Conservation (phyloP, 2,888 invertebrate species). For the Isoperla grammatica region DNA sequence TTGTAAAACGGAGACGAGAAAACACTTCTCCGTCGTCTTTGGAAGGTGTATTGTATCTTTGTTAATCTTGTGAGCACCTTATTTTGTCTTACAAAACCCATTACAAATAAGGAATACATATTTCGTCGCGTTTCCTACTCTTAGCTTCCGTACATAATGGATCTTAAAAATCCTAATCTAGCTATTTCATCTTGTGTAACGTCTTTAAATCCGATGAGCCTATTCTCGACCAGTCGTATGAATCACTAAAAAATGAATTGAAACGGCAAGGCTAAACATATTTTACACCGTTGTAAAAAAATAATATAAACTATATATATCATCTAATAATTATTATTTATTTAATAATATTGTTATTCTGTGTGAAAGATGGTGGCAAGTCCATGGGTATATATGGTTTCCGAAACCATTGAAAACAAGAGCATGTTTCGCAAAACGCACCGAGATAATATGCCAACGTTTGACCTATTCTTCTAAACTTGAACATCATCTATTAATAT, state of each 20-base stretch:
- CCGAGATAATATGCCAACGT: slow-evolving; percentile 17
- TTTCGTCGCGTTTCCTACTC: too few species aligned
- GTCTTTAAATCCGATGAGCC: slow-evolving; percentile 22
- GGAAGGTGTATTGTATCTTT: neutral
- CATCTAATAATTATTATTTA: slow-evolving; percentile 18
- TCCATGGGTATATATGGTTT: slow-evolving; percentile 17
- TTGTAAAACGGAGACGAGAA: neutral
- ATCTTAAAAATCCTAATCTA: neutral
- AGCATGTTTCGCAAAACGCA: neutral
- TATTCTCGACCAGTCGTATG: too few species aligned
- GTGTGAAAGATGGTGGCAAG: slow-evolving; percentile 29
- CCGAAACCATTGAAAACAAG: neutral
- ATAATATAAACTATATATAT: slow-evolving; percentile 28
- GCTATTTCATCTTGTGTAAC: slow-evolving; percentile 31
- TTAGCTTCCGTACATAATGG: too few species aligned
- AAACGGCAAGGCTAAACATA: slow-evolving; percentile 28
- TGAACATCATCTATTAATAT: neutral
- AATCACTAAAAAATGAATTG: neutral
- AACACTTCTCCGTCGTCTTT: neutral
- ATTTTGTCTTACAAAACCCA: neutral
- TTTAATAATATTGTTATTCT: slow-evolving; percentile 15
- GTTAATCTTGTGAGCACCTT: neutral
- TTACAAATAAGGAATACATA: too few species aligned
- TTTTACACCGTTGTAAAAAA: slow-evolving; percentile 29
- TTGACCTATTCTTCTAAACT: slow-evolving; percentile 3